phyloP scores from a whole-genome alignment of 2,113 vertebrate species.

The Chlorocebus sabaeus region DNA sequence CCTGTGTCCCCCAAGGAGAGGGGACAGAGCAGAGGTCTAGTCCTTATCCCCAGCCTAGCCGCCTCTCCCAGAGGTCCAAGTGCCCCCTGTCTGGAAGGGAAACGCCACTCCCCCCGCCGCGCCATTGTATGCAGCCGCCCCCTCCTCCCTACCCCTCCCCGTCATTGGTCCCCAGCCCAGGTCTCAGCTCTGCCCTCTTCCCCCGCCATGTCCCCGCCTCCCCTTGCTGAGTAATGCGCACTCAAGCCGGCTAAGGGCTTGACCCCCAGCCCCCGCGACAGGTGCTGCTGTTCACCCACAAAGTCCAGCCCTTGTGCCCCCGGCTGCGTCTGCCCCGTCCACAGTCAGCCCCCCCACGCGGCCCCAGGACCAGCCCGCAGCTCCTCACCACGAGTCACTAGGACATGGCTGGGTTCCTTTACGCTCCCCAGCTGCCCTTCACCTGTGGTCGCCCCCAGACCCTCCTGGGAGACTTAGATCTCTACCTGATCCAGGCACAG shows the following conservation, averaged over 20 bases:
- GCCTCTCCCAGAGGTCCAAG: not conserved
- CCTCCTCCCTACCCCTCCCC: not conserved
- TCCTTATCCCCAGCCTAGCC: not conserved
- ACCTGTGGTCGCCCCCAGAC: not conserved
- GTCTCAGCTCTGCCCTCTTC: not conserved
- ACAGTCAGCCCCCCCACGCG: not conserved
- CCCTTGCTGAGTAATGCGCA: not conserved
- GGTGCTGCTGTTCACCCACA: not conserved
- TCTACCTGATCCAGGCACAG: not conserved
- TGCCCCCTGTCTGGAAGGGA: not conserved
- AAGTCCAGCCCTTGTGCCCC: not conserved
- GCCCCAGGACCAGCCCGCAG: not conserved
- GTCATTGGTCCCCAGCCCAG: not conserved
- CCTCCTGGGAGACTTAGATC: not conserved
- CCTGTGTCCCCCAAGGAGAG: not conserved
- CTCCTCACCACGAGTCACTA: not conserved
- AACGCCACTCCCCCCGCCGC: not conserved
- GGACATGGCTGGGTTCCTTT: not conserved
- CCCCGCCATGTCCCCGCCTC: not conserved
- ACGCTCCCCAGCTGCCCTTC: not conserved
- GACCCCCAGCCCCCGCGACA: slow-evolving; percentile 16
- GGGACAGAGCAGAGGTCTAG: not conserved
- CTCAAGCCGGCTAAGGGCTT: not conserved
- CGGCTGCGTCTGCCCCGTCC: not conserved
- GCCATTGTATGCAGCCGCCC: not conserved